Conservation (phyloP, 2,797 vertebrate species). For the Cryptoblepharus egeriae region DNA sequence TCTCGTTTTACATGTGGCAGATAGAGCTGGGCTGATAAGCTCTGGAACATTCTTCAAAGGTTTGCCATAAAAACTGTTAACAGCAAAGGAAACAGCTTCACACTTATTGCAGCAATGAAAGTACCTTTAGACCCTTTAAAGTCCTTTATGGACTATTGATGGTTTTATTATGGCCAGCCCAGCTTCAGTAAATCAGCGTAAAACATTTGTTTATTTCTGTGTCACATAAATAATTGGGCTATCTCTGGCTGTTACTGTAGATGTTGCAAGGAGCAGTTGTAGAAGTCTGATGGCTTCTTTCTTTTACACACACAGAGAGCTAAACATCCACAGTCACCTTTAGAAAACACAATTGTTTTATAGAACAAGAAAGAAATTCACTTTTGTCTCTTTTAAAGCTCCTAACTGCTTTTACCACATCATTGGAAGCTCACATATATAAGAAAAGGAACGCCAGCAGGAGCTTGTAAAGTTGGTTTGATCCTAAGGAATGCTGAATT, state of each 20-base stretch:
- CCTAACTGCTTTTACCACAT: not conserved
- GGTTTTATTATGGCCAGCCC: slow-evolving; percentile 61
- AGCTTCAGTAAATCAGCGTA: slow-evolving; percentile 51
- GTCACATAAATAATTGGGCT: slow-evolving; percentile 51
- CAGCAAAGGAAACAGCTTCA: slow-evolving; percentile 59
- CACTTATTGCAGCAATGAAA: slow-evolving; percentile 69
- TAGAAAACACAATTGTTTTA: slow-evolving; percentile 2
- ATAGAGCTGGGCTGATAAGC: slow-evolving; percentile 64
- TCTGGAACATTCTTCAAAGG: slow-evolving; percentile 64
- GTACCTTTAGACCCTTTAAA: slow-evolving; percentile 60
- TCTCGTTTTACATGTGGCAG: slow-evolving; percentile 51
- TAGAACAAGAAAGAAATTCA: not conserved
- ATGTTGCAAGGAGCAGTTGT: slow-evolving; percentile 1
- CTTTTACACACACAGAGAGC: not conserved
- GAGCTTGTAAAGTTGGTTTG: not conserved
- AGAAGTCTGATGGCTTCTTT: not conserved
- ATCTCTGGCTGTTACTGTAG: slow-evolving; percentile 48
- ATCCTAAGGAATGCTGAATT: not conserved
- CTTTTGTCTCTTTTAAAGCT: not conserved
- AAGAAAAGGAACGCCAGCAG: not conserved
- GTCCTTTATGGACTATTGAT: slow-evolving; percentile 64
- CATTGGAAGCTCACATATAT: not conserved
- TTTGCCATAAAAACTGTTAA: slow-evolving; percentile 63
- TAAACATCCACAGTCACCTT: not conserved
- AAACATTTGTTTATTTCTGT: slow-evolving; percentile 64